These are phyloP conservation scores for Herminia tarsipennalis DNA, from an alignment of 2,888 invertebrate genomes.

Conservation along the genomic window DNA sequence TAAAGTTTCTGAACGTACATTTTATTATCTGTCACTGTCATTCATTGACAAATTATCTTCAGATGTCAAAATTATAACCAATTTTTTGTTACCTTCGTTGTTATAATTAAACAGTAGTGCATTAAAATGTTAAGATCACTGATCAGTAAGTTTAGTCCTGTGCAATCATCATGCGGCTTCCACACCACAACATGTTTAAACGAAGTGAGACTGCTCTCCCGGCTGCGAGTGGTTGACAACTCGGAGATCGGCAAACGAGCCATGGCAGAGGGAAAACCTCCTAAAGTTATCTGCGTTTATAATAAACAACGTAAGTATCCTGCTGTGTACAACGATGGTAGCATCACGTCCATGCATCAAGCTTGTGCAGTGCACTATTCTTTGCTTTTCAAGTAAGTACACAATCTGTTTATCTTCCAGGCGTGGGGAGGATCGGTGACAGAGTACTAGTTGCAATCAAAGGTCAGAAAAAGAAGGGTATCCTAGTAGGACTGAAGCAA, in stretches of 20 bases:
- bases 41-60: background rate
- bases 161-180: constrained; percentile 63
- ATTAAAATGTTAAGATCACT: constrained; percentile 67
- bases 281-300: constrained; percentile 97
- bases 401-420: constrained; percentile 37
- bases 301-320: constrained; percentile 87
- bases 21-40: background rate
- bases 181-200: constrained; percentile 86
- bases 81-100: background rate
- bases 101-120: constrained; percentile 7
- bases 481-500: constrained; percentile 92
- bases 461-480: constrained; percentile 97
- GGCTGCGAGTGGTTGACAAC: constrained; percentile 98
- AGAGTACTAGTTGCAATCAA: constrained; percentile 96
- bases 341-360: no score
- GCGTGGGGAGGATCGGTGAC: constrained; percentile 89
- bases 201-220: constrained; percentile 90
- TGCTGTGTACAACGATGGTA: no score
- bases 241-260: constrained; percentile 97
- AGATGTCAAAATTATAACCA: constrained; percentile 31
- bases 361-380: no score
- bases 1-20: no score
- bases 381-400: no score
- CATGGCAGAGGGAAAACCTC: constrained; percentile 97
- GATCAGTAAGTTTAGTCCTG: constrained; percentile 52